phyloP scores from a whole-genome alignment of 2,113 vertebrate species.

The Plectropomus leopardus region DNA sequence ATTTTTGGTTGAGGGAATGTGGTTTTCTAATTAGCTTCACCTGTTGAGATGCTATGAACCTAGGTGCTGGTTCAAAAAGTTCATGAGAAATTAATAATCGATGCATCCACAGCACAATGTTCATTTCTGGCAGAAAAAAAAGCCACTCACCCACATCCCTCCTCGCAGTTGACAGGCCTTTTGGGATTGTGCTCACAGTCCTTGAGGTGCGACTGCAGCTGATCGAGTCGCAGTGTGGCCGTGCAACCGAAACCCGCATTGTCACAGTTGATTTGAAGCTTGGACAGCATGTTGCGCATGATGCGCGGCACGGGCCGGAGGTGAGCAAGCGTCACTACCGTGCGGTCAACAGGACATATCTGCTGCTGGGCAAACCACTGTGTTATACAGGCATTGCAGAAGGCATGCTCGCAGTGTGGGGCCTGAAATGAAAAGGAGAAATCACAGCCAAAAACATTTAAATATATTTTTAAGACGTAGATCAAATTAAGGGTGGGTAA shows the following conservation, averaged over 20 bases:
- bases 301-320: constrained; percentile 97
- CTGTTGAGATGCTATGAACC: neutral
- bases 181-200: constrained; percentile 99
- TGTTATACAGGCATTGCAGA: constrained; percentile 99
- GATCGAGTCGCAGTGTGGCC: constrained; percentile 94
- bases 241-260: constrained; percentile 96
- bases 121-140: neutral
- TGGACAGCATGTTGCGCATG: constrained; percentile 99
- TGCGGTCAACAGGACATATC: constrained; percentile 98
- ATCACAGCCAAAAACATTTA: neutral
- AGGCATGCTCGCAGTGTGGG: constrained; percentile 98
- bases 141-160: constrained; percentile 93
- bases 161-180: constrained; percentile 95
- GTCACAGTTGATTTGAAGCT: constrained; percentile 97
- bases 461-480: neutral
- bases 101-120: too few relatives aligned
- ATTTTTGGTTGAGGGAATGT: neutral
- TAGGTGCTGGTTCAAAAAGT: neutral
- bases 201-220: constrained; percentile 96
- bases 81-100: neutral
- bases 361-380: constrained; percentile 99
- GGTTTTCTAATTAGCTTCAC: neutral
- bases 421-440: constrained; percentile 83
- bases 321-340: constrained; percentile 97
- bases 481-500: neutral